phyloP scores from a whole-genome alignment of 2,113 vertebrate genomes.

The Sorex fumeus region DNA sequence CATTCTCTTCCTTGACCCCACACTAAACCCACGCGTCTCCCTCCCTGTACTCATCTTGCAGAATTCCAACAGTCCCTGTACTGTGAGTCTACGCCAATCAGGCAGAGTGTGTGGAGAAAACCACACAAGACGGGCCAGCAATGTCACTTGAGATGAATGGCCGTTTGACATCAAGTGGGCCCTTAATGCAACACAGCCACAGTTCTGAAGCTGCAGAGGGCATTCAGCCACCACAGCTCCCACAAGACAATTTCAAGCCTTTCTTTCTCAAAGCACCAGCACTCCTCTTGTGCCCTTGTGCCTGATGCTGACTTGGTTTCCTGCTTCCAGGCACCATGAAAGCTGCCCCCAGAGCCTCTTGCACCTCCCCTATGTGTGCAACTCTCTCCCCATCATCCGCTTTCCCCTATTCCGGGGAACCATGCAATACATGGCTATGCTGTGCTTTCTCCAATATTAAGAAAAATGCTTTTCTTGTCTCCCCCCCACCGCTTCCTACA shows the following conservation, averaged over 20 bases:
- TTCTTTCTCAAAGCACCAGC: not conserved
- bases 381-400: not conserved
- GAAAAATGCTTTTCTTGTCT: not conserved
- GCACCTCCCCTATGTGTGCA: not conserved
- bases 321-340: not conserved
- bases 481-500: not conserved
- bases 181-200: not conserved
- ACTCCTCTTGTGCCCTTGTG: not conserved
- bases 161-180: constrained; percentile 36
- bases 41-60: not conserved
- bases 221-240: not conserved
- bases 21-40: not conserved
- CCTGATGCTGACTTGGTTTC: not conserved
- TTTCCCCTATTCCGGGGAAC: not conserved
- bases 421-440: not conserved
- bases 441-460: not conserved
- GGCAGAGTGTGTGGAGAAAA: not conserved
- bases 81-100: not conserved
- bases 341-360: not conserved
- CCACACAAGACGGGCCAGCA: not conserved
- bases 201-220: not conserved
- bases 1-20: not conserved
- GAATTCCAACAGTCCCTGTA: not conserved
- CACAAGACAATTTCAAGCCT: not conserved
- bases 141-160: constrained; percentile 46